Evolutionary conservation across 2,113 vertebrate species (phyloP).

Genomic region (Erpornis zantholeuca): DNA sequence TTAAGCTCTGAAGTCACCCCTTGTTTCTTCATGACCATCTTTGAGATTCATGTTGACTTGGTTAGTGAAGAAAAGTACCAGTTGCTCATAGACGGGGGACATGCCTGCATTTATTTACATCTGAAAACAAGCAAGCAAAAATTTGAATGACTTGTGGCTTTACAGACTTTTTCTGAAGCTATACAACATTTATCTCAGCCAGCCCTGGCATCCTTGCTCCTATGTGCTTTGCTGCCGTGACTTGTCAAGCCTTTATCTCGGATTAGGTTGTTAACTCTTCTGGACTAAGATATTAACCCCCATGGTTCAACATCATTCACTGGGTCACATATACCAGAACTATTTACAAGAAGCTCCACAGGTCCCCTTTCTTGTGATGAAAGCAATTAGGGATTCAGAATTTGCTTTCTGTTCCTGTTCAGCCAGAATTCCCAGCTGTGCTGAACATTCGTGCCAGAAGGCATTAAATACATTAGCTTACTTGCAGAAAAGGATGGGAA

Average conservation of each 20-base stretch:
- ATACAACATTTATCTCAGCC: background rate
- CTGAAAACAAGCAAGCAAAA: background rate
- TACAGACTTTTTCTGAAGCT: background rate
- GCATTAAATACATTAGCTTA: background rate
- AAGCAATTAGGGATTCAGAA: background rate
- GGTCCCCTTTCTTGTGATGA: background rate
- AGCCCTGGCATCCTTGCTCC: background rate
- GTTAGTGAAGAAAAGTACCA: background rate
- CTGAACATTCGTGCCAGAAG: background rate
- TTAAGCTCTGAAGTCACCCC: background rate
- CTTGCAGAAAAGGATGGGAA: background rate
- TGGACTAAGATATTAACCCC: background rate
- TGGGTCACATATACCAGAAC: background rate
- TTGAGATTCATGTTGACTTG: background rate
- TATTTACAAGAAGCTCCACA: background rate
- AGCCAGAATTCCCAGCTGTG: background rate
- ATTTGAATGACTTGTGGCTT: background rate
- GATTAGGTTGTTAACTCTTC: background rate
- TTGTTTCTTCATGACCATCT: background rate
- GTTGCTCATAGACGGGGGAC: background rate
- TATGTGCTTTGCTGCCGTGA: background rate
- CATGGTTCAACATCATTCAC: background rate
- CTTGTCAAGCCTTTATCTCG: background rate
- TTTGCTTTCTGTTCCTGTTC: constrained; percentile 7
- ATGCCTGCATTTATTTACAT: background rate